These are phyloP conservation scores for Scartelaos histophorus DNA, from an alignment of 2,113 vertebrate species.

Conservation along the genomic window DNA sequence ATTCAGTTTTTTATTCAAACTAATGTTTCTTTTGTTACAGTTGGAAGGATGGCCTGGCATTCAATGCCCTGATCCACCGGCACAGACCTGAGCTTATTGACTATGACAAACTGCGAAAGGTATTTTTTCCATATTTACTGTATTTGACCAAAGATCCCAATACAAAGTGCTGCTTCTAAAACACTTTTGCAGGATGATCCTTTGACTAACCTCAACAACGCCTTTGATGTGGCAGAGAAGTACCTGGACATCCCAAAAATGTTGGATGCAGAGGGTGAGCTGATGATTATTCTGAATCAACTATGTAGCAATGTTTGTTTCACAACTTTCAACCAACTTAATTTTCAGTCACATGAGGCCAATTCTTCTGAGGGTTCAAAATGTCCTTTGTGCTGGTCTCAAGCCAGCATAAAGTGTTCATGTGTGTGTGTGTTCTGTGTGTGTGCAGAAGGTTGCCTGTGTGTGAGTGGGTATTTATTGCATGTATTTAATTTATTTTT, in stretches of 20 bases:
- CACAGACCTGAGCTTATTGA: constrained; percentile 94
- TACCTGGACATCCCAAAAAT: constrained; percentile 87
- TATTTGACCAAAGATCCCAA: neutral
- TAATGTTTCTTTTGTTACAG: constrained; percentile 56
- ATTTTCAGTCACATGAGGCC: neutral
- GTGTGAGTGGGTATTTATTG: neutral
- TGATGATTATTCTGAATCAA: neutral
- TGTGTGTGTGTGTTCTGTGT: neutral
- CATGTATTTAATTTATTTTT: no score
- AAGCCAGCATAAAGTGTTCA: neutral
- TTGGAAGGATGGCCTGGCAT: constrained; percentile 96
- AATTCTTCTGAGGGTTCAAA: neutral
- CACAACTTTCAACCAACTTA: neutral
- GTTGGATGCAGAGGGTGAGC: constrained; percentile 87
- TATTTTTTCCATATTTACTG: constrained; percentile 31
- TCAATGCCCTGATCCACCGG: constrained; percentile 94
- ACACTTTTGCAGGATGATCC: constrained; percentile 75
- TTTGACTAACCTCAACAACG: constrained; percentile 82
- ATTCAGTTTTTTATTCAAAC: neutral
- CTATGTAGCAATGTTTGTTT: neutral
- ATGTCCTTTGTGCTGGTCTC: neutral
- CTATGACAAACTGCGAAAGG: constrained; percentile 94
- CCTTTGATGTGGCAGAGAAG: constrained; percentile 83
- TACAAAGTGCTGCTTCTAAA: neutral
- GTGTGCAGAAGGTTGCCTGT: neutral